Evolutionary conservation across 2,113 vertebrate species (phyloP).

Genomic region (Brachyhypopomus gauderio): DNA sequence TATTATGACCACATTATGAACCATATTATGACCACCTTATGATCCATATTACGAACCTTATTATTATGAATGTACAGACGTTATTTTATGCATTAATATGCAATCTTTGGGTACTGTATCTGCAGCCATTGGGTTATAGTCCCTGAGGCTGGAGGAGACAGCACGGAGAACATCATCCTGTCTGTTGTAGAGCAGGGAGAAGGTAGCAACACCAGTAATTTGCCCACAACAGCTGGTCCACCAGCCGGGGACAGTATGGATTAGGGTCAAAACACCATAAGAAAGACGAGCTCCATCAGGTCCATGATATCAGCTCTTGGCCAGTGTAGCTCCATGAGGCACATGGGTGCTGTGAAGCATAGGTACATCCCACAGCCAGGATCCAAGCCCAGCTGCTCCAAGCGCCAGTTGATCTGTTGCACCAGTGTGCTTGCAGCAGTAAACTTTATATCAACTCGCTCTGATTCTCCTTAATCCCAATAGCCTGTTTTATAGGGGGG

Average conservation of each 20-base stretch:
- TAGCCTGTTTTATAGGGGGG: neutral
- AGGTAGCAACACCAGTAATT: neutral
- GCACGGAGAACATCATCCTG: neutral
- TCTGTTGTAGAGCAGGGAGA: neutral
- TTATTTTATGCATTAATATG: neutral
- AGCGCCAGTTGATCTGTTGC: neutral
- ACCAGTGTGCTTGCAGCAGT: neutral
- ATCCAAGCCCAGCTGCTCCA: neutral
- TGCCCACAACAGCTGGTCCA: neutral
- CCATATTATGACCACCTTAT: too few species aligned
- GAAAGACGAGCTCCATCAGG: neutral
- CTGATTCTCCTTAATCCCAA: neutral
- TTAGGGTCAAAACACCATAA: neutral
- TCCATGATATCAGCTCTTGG: neutral
- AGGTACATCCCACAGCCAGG: neutral
- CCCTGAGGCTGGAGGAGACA: neutral
- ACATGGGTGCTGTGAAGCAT: neutral
- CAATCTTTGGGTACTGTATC: neutral
- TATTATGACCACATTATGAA: too few species aligned
- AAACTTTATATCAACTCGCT: neutral
- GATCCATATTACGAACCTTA: too few species aligned
- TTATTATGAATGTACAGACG: too few species aligned
- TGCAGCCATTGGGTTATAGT: neutral
- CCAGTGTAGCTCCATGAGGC: neutral
- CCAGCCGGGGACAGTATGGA: neutral